Evolutionary conservation across 92 coral and sea anemone species (phyloP).

Genomic region (Porites evermanni): DNA sequence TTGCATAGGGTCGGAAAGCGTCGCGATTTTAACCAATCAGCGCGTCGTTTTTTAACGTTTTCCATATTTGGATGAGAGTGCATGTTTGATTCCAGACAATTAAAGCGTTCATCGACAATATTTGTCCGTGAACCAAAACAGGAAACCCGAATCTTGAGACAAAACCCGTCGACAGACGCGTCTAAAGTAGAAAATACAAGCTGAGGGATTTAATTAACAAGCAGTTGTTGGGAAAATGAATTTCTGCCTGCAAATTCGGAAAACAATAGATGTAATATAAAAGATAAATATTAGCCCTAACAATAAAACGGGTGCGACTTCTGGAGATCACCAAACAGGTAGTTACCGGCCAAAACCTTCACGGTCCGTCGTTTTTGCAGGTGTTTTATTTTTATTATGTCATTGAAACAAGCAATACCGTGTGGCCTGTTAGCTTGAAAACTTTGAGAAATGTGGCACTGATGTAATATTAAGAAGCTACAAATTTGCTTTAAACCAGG

Average conservation of each 20-base stretch:
- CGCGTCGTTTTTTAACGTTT: neutral
- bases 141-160: neutral
- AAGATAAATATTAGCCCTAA: slow-evolving; percentile 13
- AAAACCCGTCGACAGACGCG: slow-evolving; percentile 17
- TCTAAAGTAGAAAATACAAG: neutral
- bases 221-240: no score
- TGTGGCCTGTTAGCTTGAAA: slow-evolving; percentile 7
- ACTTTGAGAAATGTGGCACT: slow-evolving; percentile 12
- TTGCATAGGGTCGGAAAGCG: slow-evolving; percentile 44
- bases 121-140: slow-evolving; percentile 33
- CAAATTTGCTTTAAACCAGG: neutral
- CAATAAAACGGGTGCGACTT: neutral
- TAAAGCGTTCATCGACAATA: slow-evolving; percentile 9
- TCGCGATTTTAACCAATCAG: slow-evolving; percentile 60
- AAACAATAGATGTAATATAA: neutral
- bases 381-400: slow-evolving; percentile 55
- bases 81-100: slow-evolving; percentile 37
- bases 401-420: slow-evolving; percentile 40
- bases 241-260: no score
- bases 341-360: slow-evolving; percentile 36
- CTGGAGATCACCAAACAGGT: neutral
- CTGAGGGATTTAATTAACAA: neutral
- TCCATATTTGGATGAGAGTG: slow-evolving; percentile 57
- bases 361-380: slow-evolving; percentile 27
- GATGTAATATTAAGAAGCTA: slow-evolving; percentile 21